Evolutionary conservation across 2,797 vertebrate genomes (phyloP), one percentile per base, ranked within the genome.

Genomic region (Buphagus erythrorhynchus): DNA sequence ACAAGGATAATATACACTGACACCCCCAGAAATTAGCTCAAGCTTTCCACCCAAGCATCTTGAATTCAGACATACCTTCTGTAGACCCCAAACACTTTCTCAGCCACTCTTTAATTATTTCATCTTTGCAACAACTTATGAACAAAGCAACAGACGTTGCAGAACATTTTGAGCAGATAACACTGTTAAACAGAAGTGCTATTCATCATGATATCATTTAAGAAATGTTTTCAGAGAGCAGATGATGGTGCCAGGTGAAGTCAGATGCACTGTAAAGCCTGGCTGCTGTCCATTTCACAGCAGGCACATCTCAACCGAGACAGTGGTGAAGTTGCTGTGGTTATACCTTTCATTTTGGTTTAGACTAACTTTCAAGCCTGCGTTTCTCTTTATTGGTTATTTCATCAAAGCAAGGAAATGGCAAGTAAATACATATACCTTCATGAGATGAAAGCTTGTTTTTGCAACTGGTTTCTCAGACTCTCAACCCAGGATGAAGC

Each of bases 191-290:
- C 4, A 88, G 80, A 74, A 87, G 52, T 38, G 59, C 11, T 73
- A 81, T 76, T 92, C 92, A 92, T 88, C 83, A 79, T 12, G 16
- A 1, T 49, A 92, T 40, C n/a, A 54, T 65, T 85, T 79, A 79
- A 90, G 63, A 90, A 76, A 88, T 26, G 52, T 65, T 92, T 92
- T 71, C 80, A 67, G 90, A 51, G 43, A 65, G 74, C 66, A 82
- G 80, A 86, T 89, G 84, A 92, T 88, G 67, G 68, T 45, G 73
- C 52, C 93, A 91, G 94, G 93, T 82, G 77, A 94, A 92, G 88
- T 79, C 90, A 63, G 73, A 80, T 2, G 26, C 36, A 33, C 59
- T 28, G 63, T 74, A 73, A 76, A 79, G 52, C 52, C 36, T 90
- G 95, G 91, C 84, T 65, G 71, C 52, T 43, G 38, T 55, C 80